Evolutionary conservation across 2,888 invertebrate species (phyloP), one percentile per base, ranked within the genome.

Genomic region (Diaphora mendica): DNA sequence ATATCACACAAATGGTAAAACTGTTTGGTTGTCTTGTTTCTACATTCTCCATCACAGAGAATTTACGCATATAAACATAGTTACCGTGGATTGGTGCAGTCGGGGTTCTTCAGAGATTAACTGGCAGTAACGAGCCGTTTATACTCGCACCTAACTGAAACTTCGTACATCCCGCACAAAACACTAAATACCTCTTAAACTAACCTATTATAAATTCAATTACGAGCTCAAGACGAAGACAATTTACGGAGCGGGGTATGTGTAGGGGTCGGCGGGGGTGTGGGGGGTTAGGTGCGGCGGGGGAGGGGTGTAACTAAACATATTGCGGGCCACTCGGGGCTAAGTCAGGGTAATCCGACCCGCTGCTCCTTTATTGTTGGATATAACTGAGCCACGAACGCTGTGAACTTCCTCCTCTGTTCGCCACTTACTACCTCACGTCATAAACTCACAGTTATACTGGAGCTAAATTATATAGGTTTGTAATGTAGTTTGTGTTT

Each of bases 201-300:
- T 93, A 92, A 92, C 91, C 93, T 89, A 94, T 95, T 95, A 95
- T 94, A 94, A 94, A 94, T 95, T 94, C 94, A 94, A 95, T 94
- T 94, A 95, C 91, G 90, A 85, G 85, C 90, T 91, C 89, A 92
- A 92, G 93, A 92, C 90, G 91, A 83, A 92, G 91, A 93, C 91
- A 92, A 92, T 94, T 92, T 91, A 92, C 87, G 88, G 89, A 89
- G 75, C 69, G 77, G 79, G 74, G 79, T 59, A 65, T 55, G 77
- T 26, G 70, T 72, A 65, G 72, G 77, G 71, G 79, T 77, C 68
- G 69, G 42, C 67, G 77, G 77, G 79, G 74, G 70, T 71, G 65
- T 39, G 69, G 74, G 80, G 80, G 79, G 76, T 2, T 26, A 26
- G 59, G n/a, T 59, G 59, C 26, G 77, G 77, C 78, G 74, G 70